phyloP scores from a whole-genome alignment of 1,140 invertebrate species.

The Ceratoteleas bidentatus region DNA sequence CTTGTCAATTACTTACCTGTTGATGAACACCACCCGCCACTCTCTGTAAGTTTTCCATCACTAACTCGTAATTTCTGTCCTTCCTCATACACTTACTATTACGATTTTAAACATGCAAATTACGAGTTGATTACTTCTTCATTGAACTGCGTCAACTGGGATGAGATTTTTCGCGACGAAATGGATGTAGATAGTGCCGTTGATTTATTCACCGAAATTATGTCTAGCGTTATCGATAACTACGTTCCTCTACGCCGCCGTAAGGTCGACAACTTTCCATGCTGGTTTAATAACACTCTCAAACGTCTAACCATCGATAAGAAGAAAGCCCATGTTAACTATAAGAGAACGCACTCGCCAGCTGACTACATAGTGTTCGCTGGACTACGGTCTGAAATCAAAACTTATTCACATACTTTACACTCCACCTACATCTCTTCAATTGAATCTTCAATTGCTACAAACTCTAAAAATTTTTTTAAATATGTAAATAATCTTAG shows the following conservation, averaged over 20 bases:
- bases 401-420: not conserved
- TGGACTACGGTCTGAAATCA: not conserved
- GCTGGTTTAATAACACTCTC: not conserved
- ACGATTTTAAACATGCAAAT: not conserved
- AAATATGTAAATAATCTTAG: too few relatives aligned
- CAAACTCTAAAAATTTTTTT: too few relatives aligned
- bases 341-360: not conserved
- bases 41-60: not conserved
- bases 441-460: not conserved
- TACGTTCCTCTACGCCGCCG: not conserved
- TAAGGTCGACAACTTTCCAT: not conserved
- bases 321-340: conserved; percentile 2
- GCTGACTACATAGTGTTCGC: not conserved
- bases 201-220: not conserved
- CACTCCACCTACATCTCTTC: not conserved
- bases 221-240: not conserved
- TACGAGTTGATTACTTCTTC: not conserved
- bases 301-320: conserved; percentile 3
- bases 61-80: not conserved
- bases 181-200: not conserved
- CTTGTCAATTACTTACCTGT: too few relatives aligned
- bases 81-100: too few relatives aligned
- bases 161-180: not conserved
- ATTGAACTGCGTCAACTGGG: not conserved
- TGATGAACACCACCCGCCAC: not conserved